Percentiles rank a stretch among this genome's conserved stretches.
Evolutionary conservation across 2,113 vertebrate species (phyloP).

Genomic region (Clinocottus analis): DNA sequence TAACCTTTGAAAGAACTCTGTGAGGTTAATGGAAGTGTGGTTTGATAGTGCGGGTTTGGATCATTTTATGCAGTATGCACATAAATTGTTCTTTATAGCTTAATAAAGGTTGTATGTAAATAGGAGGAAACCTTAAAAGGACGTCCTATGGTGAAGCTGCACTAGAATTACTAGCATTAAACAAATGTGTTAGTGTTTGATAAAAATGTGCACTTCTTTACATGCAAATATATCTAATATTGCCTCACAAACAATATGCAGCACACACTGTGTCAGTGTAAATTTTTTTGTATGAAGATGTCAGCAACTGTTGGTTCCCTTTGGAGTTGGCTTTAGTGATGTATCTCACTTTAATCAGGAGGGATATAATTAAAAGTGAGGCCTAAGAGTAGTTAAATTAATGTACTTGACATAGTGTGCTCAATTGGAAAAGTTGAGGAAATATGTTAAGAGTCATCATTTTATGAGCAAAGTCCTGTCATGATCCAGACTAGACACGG

Average conservation of each 20-base stretch:
- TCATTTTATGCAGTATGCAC: background rate
- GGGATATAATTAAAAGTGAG: background rate
- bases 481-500: background rate
- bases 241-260: slow-evolving; percentile 4
- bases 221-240: background rate
- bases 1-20: background rate
- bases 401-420: background rate
- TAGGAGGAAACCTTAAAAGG: background rate
- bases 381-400: background rate
- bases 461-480: background rate
- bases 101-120: background rate
- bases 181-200: background rate
- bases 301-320: slow-evolving; percentile 5
- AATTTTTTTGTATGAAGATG: background rate
- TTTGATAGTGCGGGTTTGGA: background rate
- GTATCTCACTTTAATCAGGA: slow-evolving; percentile 6
- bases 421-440: background rate
- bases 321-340: slow-evolving; percentile 20
- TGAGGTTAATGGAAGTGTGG: background rate
- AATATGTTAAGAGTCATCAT: background rate
- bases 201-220: background rate
- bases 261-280: background rate
- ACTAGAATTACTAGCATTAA: background rate
- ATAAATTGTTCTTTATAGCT: background rate
- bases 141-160: background rate